Conservation (phyloP, 2,113 vertebrate genomes). For the Monopterus albus region DNA sequence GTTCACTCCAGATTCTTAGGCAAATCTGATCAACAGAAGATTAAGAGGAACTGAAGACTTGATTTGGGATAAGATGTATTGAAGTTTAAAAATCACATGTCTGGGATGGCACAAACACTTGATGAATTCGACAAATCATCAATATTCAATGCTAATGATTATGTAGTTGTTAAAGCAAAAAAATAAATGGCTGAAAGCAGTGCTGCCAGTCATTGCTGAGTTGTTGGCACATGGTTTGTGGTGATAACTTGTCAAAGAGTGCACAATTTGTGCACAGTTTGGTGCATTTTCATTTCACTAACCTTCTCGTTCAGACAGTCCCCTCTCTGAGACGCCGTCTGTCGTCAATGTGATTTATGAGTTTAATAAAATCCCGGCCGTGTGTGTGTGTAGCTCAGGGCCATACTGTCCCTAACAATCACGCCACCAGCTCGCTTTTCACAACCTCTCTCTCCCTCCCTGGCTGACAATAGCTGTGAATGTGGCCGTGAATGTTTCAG, state of each 20-base stretch:
- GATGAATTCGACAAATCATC: background rate
- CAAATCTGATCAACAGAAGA: no score
- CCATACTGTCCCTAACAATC: slow-evolving; percentile 79
- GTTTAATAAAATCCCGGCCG: slow-evolving; percentile 74
- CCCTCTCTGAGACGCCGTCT: slow-evolving; percentile 72
- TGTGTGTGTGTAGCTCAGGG: slow-evolving; percentile 69
- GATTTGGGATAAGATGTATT: background rate
- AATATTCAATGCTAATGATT: no score
- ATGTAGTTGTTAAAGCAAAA: no score
- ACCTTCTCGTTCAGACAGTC: slow-evolving; percentile 77
- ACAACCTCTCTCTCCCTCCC: slow-evolving; percentile 65
- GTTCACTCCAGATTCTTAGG: no score
- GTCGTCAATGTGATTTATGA: slow-evolving; percentile 81
- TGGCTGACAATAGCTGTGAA: slow-evolving; percentile 78
- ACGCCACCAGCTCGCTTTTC: slow-evolving; percentile 73
- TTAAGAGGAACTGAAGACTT: background rate
- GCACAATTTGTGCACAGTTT: slow-evolving; percentile 34
- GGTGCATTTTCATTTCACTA: slow-evolving; percentile 67
- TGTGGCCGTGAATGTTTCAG: slow-evolving; percentile 69
- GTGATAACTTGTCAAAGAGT: slow-evolving; percentile 24
- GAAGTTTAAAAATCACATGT: background rate
- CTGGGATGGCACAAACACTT: background rate
- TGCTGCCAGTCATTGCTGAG: slow-evolving; percentile 3
- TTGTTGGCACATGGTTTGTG: slow-evolving; percentile 9
- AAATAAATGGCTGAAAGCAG: background rate